Evolutionary conservation across 2,797 vertebrate genomes (phyloP), one percentile per base, ranked within the genome.

Genomic region (Denticeps clupeoides): DNA sequence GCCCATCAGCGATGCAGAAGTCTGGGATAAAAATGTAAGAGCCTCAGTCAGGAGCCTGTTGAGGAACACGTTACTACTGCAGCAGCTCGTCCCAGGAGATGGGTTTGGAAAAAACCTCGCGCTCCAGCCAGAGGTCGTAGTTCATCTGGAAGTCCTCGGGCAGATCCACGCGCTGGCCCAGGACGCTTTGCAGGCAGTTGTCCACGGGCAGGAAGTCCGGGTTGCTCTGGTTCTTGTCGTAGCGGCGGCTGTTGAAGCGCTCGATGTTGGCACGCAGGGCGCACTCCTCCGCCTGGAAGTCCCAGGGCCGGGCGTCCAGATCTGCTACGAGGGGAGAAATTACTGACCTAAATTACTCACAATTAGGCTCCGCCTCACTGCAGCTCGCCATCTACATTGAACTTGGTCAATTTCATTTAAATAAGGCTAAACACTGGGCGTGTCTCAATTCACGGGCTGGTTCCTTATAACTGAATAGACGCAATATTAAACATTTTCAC

Each of bases 271-370:
- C 24, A 16, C 55, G 51, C 10, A 58, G 29, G 6, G 45, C 88
- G 24, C 94, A 98, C 54, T 98, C 94, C 69, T 98, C 94, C 0
- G 92, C 90, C 73, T 97, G 93, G 78, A 98, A 97, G 65, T 98
- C 93, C 94, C 93, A 97, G 0, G 93, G 93, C 5, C 93, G 87
- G 0, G 92, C 93, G 2, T 98, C 94, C 0, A 97, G 88, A 53
- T 98, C 94, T 98, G 40, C 29, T 61, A 49, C 50, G 45, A 10
- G 41, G 51, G 37, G 49, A 38, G 16, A 4, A 5, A 4, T 40
- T 18, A 37, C 12, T 23, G 10, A 26, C 31, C 13, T 24, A n/a
- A n/a, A 44, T 26, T 45, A 43, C 40, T 38, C 7, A 51, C 12
- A 33, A n/a, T n/a, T n/a, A n/a, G n/a, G n/a, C n/a, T n/a, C n/a